A percentile compares a stretch with the other conserved stretches of the same genome.
Evolutionary conservation across 2,113 vertebrate genomes (phyloP).

Genomic region (Meriones unguiculatus): DNA sequence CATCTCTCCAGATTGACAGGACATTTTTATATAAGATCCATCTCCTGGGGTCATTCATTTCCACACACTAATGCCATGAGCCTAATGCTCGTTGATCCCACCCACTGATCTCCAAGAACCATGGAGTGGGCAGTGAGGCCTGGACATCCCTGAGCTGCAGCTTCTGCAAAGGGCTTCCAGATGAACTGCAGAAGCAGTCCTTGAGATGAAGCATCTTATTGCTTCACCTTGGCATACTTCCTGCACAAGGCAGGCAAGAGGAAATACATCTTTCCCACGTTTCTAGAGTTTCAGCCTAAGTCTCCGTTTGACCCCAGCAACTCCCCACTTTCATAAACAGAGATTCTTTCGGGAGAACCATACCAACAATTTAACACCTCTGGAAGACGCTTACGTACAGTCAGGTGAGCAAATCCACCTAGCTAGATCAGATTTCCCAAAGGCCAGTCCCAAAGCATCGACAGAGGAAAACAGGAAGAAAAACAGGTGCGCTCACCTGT

Average conservation of each 20-base stretch:
- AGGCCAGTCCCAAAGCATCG: constrained; percentile 67
- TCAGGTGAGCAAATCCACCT: constrained; percentile 68
- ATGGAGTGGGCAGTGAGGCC: background rate
- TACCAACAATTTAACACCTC: constrained; percentile 83
- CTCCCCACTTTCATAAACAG: constrained; percentile 60
- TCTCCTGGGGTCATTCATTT: background rate
- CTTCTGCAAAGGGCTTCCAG: background rate
- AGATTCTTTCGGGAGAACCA: constrained; percentile 65
- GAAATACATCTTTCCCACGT: constrained; percentile 66
- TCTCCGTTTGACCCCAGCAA: constrained; percentile 40
- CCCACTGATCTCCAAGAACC: background rate
- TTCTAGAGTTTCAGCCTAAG: constrained; percentile 68
- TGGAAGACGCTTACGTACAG: constrained; percentile 79
- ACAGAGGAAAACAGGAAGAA: constrained; percentile 63
- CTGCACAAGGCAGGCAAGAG: background rate
- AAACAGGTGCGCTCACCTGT: constrained; percentile 62
- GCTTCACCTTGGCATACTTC: constrained; percentile 24
- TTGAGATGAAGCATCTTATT: constrained; percentile 2
- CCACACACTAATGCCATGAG: fast-evolving
- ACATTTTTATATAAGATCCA: background rate
- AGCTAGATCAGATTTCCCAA: constrained; percentile 73
- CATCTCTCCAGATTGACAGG: background rate
- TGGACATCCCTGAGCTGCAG: background rate
- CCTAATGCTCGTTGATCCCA: background rate
- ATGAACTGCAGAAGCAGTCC: background rate